Evolutionary conservation across 2,113 vertebrate genomes (phyloP), one percentile per base, ranked within the genome.

Genomic region (Atrichornis clamosus): DNA sequence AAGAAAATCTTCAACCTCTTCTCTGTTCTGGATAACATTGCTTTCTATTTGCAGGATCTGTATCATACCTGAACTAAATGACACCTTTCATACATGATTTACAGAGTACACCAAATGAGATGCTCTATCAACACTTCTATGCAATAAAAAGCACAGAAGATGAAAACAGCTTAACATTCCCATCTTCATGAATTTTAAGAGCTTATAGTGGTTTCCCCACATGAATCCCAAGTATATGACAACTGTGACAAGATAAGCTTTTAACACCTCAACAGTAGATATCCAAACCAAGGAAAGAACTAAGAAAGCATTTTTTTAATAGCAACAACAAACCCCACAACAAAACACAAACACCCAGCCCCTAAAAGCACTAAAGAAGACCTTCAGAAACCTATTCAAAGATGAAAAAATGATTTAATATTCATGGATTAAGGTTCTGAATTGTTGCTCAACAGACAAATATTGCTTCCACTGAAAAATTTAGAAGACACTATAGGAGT

Each of bases 261-360:
- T 13, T 41, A 86, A 49, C 11, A 93, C 17, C 49, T 60, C 35
- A 75, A 69, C 15, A 68, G 11, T 17, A 60, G 7, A 70, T 46
- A 77, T 5, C 8, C 52, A 91, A 74, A 81, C 4, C 47, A 89
- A 53, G 11, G 46, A 60, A 62, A 64, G 22, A 91, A 74, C 5
- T 44, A 77, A 44, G 13, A 58, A 69, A 77, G 19, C 3, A n/a
- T 30, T 63, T 77, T 47, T 78, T 39, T 12, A 44, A 44, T n/a
- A n/a, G n/a, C 21, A 5, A 42, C 14, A 27, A 35, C 52, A 69
- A 5, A 5, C 3, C 0, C 3, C 7, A 3, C 0, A 12, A n/a
- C 17, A 55, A 41, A 89, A 64, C 30, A 24, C 32, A 49, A 56
- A 60, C 22, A 70, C 0, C 0, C 11, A 24, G 27, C 4, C 20